Evolutionary conservation across 64 coral and sea anemone genomes (phyloP), one percentile per base, ranked within the genome.

Genomic region (Dendrophyllia cribrosa): DNA sequence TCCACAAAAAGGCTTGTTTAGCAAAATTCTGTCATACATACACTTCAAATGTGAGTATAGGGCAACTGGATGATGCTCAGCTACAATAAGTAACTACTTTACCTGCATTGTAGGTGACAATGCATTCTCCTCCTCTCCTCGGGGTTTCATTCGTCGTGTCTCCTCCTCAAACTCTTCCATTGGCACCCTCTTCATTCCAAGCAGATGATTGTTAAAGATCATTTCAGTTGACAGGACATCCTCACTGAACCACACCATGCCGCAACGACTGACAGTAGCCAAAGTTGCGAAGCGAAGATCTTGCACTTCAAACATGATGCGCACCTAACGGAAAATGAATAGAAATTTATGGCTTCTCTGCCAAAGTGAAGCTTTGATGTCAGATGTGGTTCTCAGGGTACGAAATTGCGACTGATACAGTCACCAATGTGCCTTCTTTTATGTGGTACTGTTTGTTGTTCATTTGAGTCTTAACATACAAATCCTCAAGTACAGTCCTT

Each of bases 291-390:
- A 98, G 3, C 96, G 96, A 43, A 98, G 96, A 44, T 98, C 96
- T 74, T 98, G 96, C 7, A 98, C 96, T 79, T 98, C 96, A 87
- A 98, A 98, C 96, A 98, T 98, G 74, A 98, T 98, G 52, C 96
- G 90, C 19, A 98, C 96, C 96, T 98, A 21, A 1, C 23, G 20
- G 76, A 45, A n/a, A 74, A 17, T 7, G 4, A 17, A 56, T 12
- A 6, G 53, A 56, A 1, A 56, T 56, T 9, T 1, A 56, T 56
- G 5, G 53, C 7, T 56, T 56, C 12, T 9, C 7, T 12, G 7
- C 12, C 53, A 56, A 7, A 5, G 53, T 56, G 3, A 12, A 1
- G 7, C 53, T 6, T 9, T 56, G 34, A 34, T 34, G 34, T 34
- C 34, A 34, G 34, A 34, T 34, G 34, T 34, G 34, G 34, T 34